A percentile compares a stretch with the other conserved stretches of the same genome.
phyloP scores from a whole-genome alignment of 2,888 invertebrate species.

The Andrena bucephala region DNA sequence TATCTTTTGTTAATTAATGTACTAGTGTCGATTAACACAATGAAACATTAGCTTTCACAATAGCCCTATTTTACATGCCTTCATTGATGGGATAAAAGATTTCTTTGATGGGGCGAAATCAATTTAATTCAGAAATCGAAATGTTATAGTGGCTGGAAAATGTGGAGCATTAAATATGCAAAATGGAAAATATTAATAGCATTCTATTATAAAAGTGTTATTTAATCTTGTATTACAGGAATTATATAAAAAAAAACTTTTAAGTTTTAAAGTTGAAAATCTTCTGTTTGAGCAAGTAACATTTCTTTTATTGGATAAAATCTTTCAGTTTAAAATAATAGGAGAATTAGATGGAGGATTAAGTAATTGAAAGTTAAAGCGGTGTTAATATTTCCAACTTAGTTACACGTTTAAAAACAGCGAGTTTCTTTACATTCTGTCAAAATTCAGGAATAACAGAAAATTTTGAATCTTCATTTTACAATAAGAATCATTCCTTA shows the following conservation, averaged over 20 bases:
- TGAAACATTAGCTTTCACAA: not conserved
- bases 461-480: no score
- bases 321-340: not conserved
- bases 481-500: no score
- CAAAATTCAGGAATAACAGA: no score
- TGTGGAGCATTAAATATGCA: not conserved
- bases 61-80: not conserved
- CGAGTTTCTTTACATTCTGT: not conserved
- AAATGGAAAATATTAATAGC: no score
- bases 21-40: not conserved
- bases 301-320: no score
- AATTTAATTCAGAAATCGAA: not conserved
- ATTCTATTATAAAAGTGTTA: no score
- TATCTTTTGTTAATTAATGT: constrained; percentile 14
- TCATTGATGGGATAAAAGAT: not conserved
- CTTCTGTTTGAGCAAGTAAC: not conserved
- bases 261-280: not conserved
- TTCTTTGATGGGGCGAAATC: not conserved
- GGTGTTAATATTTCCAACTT: not conserved
- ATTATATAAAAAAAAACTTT: not conserved
- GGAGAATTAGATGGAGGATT: not conserved
- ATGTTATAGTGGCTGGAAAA: not conserved
- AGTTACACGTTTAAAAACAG: not conserved
- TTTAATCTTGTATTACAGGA: no score
- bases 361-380: not conserved